These are phyloP conservation scores for Todus mexicanus DNA, from an alignment of 2,797 vertebrate species.

Conservation along the genomic window DNA sequence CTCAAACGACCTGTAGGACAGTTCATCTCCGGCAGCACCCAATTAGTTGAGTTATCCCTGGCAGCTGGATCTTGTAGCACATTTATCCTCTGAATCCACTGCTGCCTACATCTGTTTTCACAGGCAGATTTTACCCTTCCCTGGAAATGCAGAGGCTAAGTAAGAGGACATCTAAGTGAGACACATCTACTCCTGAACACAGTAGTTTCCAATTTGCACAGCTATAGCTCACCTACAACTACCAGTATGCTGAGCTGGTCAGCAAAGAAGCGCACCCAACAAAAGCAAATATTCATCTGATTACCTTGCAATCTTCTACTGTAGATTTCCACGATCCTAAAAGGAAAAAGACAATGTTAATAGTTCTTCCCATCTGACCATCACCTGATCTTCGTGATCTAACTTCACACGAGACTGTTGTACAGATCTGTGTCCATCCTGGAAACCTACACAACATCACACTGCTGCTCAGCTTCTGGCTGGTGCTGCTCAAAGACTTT, in stretches of 20 bases:
- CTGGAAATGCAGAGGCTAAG: background rate
- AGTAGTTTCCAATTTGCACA: background rate
- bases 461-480: background rate
- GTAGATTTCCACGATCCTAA: conserved; percentile 97
- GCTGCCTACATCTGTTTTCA: background rate
- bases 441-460: background rate
- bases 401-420: background rate
- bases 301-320: conserved; percentile 95
- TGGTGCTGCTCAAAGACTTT: background rate
- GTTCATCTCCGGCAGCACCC: background rate
- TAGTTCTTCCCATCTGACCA: background rate
- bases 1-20: background rate
- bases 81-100: background rate
- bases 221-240: background rate
- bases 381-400: background rate
- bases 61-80: background rate
- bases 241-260: background rate
- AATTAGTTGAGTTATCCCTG: background rate
- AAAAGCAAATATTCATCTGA: background rate
- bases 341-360: background rate
- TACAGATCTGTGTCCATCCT: background rate
- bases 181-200: background rate
- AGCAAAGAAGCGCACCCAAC: background rate
- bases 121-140: background rate
- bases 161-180: background rate